A percentile compares a stretch with the other conserved stretches of the same genome.
These are phyloP conservation scores for Syncerus caffer DNA, from an alignment of 2,797 vertebrate genomes.

Conservation along the genomic window DNA sequence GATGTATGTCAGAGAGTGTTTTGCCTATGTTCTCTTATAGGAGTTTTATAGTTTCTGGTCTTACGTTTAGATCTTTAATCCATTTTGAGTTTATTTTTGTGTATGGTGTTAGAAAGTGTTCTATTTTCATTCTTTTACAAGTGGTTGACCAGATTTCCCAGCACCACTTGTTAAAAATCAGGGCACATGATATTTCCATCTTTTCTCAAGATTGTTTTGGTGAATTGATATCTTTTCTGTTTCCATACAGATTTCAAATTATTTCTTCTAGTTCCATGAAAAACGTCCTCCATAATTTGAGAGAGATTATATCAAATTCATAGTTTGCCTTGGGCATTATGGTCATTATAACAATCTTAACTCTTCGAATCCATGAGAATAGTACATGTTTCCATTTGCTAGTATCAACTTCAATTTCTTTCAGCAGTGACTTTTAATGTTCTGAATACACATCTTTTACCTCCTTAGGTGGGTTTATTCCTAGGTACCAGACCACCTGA, in stretches of 20 bases:
- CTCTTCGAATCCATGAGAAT: neutral
- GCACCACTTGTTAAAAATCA: too few species aligned
- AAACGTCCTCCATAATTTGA: neutral
- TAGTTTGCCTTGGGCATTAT: neutral
- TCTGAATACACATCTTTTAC: neutral
- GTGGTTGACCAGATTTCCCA: too few species aligned
- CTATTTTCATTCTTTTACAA: too few species aligned
- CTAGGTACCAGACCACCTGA: too few species aligned
- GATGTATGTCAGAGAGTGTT: too few species aligned
- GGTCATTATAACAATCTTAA: neutral
- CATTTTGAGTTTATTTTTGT: too few species aligned
- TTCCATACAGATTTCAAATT: neutral
- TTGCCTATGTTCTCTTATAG: too few species aligned
- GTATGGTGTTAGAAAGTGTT: too few species aligned
- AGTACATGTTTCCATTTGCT: neutral
- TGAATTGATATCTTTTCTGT: neutral
- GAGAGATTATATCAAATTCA: neutral
- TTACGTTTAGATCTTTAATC: too few species aligned
- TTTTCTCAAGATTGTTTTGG: neutral
- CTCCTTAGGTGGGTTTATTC: neutral
- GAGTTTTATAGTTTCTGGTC: too few species aligned
- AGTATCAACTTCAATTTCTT: neutral
- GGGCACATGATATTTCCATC: neutral
- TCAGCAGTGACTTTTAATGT: neutral
- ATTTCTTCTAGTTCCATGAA: neutral